phyloP scores from a whole-genome alignment of 1,140 invertebrate genomes.

The Anastatus disparis region DNA sequence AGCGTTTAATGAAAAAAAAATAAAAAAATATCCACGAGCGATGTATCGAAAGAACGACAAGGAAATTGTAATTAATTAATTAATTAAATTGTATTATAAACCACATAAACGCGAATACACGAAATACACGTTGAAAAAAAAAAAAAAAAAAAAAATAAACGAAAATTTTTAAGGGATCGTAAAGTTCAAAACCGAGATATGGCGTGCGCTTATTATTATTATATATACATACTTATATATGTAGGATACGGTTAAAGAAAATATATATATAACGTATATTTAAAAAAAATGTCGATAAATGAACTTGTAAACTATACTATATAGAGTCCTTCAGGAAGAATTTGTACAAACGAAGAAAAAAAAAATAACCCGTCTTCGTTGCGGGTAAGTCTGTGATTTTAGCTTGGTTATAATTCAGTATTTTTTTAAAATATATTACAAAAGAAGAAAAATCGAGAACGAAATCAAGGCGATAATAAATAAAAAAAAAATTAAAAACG shows the following conservation, averaged over 20 bases:
- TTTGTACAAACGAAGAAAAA: conserved; percentile 67
- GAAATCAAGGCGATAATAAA: conserved; percentile 52
- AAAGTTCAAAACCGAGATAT: conserved; percentile 13
- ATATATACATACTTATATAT: conserved; percentile 39
- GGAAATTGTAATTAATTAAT: too few species aligned
- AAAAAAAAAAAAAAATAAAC: too few species aligned
- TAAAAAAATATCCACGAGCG: too few species aligned
- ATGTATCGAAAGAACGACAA: too few species aligned
- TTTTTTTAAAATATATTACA: conserved; percentile 62
- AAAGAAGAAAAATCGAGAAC: conserved; percentile 49
- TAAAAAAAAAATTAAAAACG: conserved; percentile 47
- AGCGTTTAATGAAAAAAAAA: too few species aligned
- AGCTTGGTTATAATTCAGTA: conserved; percentile 69
- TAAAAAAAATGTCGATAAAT: conserved; percentile 31
- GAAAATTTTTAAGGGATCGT: not conserved
- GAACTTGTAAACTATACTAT: conserved; percentile 50
- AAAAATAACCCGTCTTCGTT: conserved; percentile 52
- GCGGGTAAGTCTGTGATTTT: conserved; percentile 66
- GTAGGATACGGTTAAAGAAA: too few species aligned
- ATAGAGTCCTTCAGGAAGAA: conserved; percentile 65
- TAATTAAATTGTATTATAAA: too few species aligned
- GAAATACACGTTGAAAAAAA: not conserved
- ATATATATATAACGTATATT: conserved; percentile 38
- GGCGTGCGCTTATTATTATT: conserved; percentile 32
- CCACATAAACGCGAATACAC: not conserved